These are phyloP conservation scores for Percopsis transmontana DNA, from an alignment of 2,113 vertebrate genomes.

Conservation along the genomic window DNA sequence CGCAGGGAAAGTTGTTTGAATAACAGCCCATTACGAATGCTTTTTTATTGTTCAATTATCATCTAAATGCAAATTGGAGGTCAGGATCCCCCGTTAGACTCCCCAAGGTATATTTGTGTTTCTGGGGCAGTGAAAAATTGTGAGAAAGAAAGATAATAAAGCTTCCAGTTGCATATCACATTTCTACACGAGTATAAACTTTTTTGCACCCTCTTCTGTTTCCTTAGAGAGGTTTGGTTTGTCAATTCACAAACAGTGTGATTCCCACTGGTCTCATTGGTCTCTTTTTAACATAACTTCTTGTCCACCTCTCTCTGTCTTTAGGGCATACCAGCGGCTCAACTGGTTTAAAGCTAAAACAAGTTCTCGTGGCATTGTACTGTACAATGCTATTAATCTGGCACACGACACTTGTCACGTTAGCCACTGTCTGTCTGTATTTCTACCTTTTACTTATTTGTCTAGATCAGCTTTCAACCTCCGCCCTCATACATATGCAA, in stretches of 20 bases:
- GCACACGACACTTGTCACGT: slow-evolving; percentile 50
- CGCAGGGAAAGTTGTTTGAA: slow-evolving; percentile 45
- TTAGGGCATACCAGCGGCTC: slow-evolving; percentile 32
- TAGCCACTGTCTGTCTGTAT: neutral
- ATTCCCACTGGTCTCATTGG: neutral
- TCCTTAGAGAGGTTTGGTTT: neutral
- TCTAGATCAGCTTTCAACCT: too few relatives aligned
- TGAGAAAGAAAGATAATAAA: neutral
- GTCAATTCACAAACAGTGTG: slow-evolving; percentile 14
- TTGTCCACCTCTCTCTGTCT: slow-evolving; percentile 22
- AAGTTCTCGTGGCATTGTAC: slow-evolving; percentile 29
- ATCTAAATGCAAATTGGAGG: slow-evolving; percentile 62
- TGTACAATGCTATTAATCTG: slow-evolving; percentile 32
- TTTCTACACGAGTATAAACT: slow-evolving; percentile 1
- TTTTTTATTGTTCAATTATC: slow-evolving; percentile 44
- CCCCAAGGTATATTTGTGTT: slow-evolving; percentile 34
- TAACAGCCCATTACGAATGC: slow-evolving; percentile 45
- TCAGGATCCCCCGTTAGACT: slow-evolving; percentile 35
- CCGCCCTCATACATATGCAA: too few relatives aligned
- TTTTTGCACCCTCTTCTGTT: slow-evolving; percentile 27
- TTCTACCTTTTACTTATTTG: neutral
- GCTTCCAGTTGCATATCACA: too few relatives aligned
- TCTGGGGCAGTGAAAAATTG: slow-evolving; percentile 3
- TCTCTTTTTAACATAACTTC: slow-evolving; percentile 11
- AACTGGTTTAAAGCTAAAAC: neutral